These are phyloP conservation scores for Temnopleurus reevesii DNA, from an alignment of 53 echinoderm and acorn worm species.

Conservation along the genomic window DNA sequence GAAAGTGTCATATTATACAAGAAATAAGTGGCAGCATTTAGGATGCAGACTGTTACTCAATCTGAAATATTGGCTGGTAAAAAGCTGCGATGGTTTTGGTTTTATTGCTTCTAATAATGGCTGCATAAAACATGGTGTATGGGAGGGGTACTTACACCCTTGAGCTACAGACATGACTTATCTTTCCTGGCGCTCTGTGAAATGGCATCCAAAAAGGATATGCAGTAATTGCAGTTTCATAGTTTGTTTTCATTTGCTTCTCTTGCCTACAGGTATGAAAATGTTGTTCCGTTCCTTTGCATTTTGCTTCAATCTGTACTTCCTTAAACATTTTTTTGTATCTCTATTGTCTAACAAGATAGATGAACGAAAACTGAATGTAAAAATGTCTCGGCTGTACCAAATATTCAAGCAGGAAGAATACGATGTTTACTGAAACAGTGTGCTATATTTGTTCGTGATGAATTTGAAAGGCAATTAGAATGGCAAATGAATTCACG, in stretches of 20 bases:
- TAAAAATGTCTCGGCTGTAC: not conserved
- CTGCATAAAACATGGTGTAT: not conserved
- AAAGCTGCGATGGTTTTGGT: not conserved
- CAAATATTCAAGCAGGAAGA: too few relatives aligned
- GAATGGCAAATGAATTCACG: too few relatives aligned
- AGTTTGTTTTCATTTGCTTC: slow-evolving; percentile 24
- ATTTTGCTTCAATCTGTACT: not conserved
- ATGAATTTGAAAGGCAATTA: too few relatives aligned
- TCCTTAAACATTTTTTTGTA: too few relatives aligned
- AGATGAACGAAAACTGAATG: not conserved
- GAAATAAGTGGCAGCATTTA: not conserved
- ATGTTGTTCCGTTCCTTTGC: not conserved
- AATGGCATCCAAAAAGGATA: not conserved
- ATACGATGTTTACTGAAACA: too few relatives aligned
- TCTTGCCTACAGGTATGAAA: not conserved
- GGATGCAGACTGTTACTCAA: not conserved
- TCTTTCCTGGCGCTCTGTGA: not conserved
- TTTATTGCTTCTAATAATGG: not conserved
- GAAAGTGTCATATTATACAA: slow-evolving; percentile 6
- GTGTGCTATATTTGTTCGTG: too few relatives aligned
- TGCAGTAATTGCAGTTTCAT: slow-evolving; percentile 13
- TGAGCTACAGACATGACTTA: not conserved
- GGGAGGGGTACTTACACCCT: not conserved
- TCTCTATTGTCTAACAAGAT: not conserved
- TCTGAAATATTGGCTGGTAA: not conserved